Conservation (phyloP, 2,797 vertebrate genomes). For the Tokudaia tokunoshimensis region DNA sequence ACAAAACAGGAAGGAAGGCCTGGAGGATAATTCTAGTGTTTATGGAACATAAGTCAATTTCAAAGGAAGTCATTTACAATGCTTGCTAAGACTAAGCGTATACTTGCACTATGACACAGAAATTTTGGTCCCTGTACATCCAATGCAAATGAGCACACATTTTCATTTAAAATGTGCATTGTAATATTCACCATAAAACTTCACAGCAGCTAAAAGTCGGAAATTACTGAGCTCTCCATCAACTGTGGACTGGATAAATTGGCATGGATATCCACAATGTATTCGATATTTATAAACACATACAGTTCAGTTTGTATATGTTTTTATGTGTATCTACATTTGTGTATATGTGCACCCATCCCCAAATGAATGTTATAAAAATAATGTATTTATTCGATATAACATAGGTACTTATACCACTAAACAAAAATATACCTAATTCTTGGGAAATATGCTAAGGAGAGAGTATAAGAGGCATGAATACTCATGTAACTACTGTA, state of each 20-base stretch:
- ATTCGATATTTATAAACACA: not conserved
- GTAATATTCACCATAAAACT: not conserved
- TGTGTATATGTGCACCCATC: too few relatives aligned
- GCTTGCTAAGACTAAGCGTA: constrained; percentile 44
- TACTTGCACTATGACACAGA: not conserved
- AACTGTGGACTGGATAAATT: not conserved
- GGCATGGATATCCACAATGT: not conserved
- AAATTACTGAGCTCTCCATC: constrained; percentile 10
- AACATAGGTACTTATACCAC: not conserved
- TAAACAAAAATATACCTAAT: not conserved
- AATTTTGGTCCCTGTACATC: not conserved
- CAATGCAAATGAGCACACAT: not conserved
- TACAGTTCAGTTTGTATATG: not conserved
- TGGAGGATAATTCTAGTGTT: constrained; percentile 34
- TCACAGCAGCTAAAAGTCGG: not conserved
- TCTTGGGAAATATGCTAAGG: not conserved
- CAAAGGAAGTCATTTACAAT: constrained; percentile 39
- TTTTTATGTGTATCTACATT: not conserved
- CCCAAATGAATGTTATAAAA: not conserved
- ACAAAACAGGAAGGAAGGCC: constrained; percentile 39
- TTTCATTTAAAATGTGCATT: constrained; percentile 9
- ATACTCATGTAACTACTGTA: not conserved
- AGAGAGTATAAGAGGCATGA: not conserved
- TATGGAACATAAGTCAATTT: not conserved
- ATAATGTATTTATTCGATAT: not conserved